These are phyloP conservation scores for Labeo catla DNA, from an alignment of 2,113 vertebrate species.

Conservation along the genomic window DNA sequence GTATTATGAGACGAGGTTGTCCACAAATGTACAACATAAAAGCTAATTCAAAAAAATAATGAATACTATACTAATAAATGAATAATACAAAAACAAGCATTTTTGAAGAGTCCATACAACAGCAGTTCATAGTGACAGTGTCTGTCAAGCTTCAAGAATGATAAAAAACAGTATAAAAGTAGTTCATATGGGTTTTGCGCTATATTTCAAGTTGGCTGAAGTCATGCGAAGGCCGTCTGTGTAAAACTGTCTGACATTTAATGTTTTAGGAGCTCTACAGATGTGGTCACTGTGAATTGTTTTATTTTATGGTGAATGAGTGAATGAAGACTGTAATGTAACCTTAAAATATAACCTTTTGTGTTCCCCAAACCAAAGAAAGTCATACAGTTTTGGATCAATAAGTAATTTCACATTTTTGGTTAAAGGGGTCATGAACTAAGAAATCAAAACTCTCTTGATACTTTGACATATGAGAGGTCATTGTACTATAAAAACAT, in stretches of 20 bases:
- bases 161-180: not conserved
- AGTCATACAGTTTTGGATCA: not conserved
- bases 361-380: not conserved
- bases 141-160: not conserved
- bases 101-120: not conserved
- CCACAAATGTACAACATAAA: not conserved
- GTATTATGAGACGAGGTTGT: too few species aligned
- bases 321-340: not conserved
- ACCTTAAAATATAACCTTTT: not conserved
- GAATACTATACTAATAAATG: not conserved
- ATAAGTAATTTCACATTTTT: not conserved
- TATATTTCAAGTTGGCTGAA: not conserved
- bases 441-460: too few species aligned
- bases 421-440: not conserved
- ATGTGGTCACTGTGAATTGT: not conserved
- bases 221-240: not conserved
- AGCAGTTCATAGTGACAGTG: not conserved
- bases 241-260: not conserved
- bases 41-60: not conserved
- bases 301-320: not conserved
- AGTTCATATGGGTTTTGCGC: not conserved
- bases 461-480: too few species aligned
- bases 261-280: not conserved
- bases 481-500: too few species aligned
- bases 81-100: too few species aligned